These are phyloP conservation scores for Platysteira castanea DNA, from an alignment of 2,113 vertebrate species.

Conservation along the genomic window DNA sequence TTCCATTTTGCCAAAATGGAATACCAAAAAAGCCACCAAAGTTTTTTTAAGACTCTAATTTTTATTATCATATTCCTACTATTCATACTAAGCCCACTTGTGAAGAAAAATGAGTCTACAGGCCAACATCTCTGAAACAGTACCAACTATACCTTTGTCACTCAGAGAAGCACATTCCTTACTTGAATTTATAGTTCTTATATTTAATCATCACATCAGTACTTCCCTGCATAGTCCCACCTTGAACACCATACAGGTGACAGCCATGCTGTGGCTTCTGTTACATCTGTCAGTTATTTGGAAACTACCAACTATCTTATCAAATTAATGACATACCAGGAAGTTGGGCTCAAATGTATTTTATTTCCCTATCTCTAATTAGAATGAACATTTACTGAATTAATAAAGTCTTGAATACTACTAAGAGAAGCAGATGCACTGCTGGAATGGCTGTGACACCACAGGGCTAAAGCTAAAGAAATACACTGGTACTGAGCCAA, in stretches of 20 bases:
- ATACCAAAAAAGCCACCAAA: not conserved
- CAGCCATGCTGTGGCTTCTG: not conserved
- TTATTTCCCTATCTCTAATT: not conserved
- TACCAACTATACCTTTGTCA: not conserved
- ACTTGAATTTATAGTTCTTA: not conserved
- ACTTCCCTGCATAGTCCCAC: not conserved
- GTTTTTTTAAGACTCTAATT: not conserved
- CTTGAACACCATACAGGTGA: not conserved
- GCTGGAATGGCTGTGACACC: not conserved
- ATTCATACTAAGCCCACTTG: not conserved
- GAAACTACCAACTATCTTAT: not conserved
- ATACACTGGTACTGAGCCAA: not conserved
- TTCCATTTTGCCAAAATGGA: not conserved
- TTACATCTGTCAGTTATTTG: not conserved
- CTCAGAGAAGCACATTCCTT: not conserved
- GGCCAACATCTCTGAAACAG: not conserved
- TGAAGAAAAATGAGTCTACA: not conserved
- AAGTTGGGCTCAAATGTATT: not conserved
- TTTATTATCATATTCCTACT: not conserved
- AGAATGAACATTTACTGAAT: not conserved
- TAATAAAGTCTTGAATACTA: not conserved
- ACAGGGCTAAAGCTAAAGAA: not conserved
- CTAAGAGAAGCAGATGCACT: not conserved
- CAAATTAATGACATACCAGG: not conserved
- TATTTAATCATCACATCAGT: not conserved